A percentile compares a stretch with the other conserved stretches of the same genome.
These are phyloP conservation scores for Epizoanthus stellaris DNA, from an alignment of 92 coral and sea anemone genomes.

Conservation along the genomic window DNA sequence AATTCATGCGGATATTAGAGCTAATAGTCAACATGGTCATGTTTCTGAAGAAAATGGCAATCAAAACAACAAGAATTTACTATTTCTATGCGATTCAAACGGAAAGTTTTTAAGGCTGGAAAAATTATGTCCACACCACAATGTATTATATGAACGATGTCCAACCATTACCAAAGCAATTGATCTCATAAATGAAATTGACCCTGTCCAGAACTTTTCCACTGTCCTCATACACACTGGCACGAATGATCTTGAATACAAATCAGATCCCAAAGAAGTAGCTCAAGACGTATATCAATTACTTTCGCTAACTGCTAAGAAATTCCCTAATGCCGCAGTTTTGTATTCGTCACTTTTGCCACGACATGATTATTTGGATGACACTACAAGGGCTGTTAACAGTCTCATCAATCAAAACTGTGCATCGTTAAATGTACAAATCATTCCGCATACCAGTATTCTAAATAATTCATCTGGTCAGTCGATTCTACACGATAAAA, in stretches of 20 bases:
- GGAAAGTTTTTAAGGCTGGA: background rate
- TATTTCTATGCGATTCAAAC: constrained; percentile 2
- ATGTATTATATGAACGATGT: background rate
- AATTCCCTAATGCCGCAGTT: background rate
- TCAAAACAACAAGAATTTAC: background rate
- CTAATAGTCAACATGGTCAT: too few relatives aligned
- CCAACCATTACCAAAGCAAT: too few relatives aligned
- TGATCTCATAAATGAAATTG: background rate
- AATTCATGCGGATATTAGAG: background rate
- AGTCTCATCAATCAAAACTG: background rate
- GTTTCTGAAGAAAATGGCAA: background rate
- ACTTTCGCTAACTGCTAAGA: background rate
- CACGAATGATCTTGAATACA: background rate
- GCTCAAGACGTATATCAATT: background rate
- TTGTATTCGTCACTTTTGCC: background rate
- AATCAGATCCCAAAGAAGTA: background rate
- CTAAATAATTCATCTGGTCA: background rate
- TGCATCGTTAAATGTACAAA: background rate
- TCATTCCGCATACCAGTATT: background rate
- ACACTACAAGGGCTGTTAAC: background rate
- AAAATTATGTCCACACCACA: background rate
- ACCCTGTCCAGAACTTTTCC: background rate
- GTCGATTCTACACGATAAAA: background rate
- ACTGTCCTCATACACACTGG: background rate
- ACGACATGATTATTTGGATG: background rate